Evolutionary conservation across 2,888 invertebrate genomes (phyloP).

Genomic region (Limnephilus marmoratus): DNA sequence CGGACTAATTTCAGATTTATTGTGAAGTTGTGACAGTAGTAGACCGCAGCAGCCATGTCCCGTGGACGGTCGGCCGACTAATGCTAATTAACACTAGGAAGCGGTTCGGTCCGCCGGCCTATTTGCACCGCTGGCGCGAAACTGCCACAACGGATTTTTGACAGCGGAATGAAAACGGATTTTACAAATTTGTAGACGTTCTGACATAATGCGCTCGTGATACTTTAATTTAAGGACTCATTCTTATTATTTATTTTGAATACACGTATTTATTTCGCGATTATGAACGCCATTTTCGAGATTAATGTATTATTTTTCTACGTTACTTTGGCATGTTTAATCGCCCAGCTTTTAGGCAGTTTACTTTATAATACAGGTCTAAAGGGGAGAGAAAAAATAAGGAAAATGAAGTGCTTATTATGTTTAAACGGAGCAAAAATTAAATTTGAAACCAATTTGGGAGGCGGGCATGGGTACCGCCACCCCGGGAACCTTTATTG

Average conservation of each 20-base stretch:
- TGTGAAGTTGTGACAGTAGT: conserved; percentile 26
- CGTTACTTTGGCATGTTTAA: not conserved
- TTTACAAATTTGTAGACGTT: not conserved
- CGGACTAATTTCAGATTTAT: not conserved
- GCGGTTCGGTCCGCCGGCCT: not conserved
- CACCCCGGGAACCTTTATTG: too few species aligned
- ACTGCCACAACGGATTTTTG: conserved; percentile 9
- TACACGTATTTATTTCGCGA: not conserved
- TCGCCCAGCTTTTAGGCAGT: not conserved
- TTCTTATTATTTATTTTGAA: not conserved
- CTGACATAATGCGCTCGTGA: not conserved
- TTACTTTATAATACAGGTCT: not conserved
- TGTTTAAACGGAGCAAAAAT: too few species aligned
- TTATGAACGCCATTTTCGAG: too few species aligned
- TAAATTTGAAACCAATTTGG: too few species aligned
- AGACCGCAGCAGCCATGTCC: conserved; percentile 20
- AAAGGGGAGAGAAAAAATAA: not conserved
- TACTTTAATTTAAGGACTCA: not conserved
- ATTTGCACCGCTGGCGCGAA: not conserved
- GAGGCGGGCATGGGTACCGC: too few species aligned
- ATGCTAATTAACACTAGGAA: conserved; percentile 31
- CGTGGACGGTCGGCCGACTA: not conserved
- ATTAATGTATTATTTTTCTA: not conserved
- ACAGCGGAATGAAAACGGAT: not conserved
- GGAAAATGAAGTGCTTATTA: too few species aligned